These are phyloP conservation scores for Trogon surrucura DNA, from an alignment of 2,113 vertebrate genomes.

Conservation along the genomic window DNA sequence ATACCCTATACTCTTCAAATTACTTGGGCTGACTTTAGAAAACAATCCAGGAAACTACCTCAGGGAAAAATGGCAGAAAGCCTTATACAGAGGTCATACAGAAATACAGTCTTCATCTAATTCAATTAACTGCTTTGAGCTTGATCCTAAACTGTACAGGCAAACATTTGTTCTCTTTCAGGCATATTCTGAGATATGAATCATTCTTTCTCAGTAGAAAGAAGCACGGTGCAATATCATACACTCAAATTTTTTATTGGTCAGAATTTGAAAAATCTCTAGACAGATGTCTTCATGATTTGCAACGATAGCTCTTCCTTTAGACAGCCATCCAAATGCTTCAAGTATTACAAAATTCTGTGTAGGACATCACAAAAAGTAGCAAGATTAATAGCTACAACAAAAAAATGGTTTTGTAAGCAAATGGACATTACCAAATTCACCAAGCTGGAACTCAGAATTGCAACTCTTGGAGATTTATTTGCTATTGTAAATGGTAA, in stretches of 20 bases:
- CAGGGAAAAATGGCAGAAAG: not conserved
- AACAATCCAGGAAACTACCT: not conserved
- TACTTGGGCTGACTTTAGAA: not conserved
- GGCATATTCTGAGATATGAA: not conserved
- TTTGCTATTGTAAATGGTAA: not conserved
- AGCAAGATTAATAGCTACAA: not conserved
- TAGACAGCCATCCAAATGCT: not conserved
- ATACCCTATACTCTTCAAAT: not conserved
- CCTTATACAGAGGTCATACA: not conserved
- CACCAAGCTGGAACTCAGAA: not conserved
- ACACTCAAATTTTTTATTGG: not conserved
- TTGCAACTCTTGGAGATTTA: not conserved
- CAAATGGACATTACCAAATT: not conserved
- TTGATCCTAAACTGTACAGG: not conserved
- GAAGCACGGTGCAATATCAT: not conserved
- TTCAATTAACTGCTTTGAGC: slow-evolving; percentile 35
- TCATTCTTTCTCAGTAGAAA: not conserved
- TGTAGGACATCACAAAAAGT: not conserved
- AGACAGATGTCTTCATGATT: not conserved
- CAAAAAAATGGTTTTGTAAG: not conserved
- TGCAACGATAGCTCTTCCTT: not conserved
- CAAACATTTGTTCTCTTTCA: not conserved
- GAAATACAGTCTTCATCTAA: slow-evolving; percentile 9
- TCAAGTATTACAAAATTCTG: not conserved
- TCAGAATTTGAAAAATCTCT: not conserved